Base-by-base conservation (phyloP, 1,140 invertebrate genomes). In the Platyscapa corneri region DNA sequence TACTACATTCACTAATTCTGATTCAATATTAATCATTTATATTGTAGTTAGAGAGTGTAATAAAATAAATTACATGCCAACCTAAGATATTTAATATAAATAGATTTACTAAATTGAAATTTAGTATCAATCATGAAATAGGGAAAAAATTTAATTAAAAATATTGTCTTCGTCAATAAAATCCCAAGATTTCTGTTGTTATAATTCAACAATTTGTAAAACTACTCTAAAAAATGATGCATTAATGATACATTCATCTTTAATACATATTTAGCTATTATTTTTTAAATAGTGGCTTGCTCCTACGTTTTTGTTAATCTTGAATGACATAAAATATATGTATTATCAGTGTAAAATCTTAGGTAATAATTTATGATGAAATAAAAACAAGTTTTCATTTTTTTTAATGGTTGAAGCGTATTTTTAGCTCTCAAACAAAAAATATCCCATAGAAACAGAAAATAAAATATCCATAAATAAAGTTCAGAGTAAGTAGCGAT, bases 401-500 rank as follows among this genome's bases (percentile, higher is more conserved):
- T 27, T 60, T 60, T 32, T 70, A 1, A 74, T 74, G 42, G 70
- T n/a, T 42, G 37, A 74, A 42, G 10, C 70, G 30, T 74, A 74
- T 10, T 74, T 74, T 14, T 42, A 74, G 70, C 37, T 74, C 32
- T 39, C 34, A 27, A 78, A 60, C 18, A 81, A 81, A 81, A 70
- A 70, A 70, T 70, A 70, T 30, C 67, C 14, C 42, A 75, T 46
- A 49, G 39, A 46, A 39, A n/a, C 37, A 75, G 49, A 49, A 77
- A 53, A 56, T 14, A 77, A 74, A 56, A 53, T 56, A 77, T 56
- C 30, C 49, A 32, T 53, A 53, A 77, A 37, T 39, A 88, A 83
- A 32, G 83, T 72, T 64, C 79, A 88, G 83, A 89, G 90, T 90
- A 91, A 91, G 90, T 91, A 90, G 87, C 77, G 86, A 64, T 83